Conservation (phyloP, 2,888 invertebrate species). For the Lithosia quadra region DNA sequence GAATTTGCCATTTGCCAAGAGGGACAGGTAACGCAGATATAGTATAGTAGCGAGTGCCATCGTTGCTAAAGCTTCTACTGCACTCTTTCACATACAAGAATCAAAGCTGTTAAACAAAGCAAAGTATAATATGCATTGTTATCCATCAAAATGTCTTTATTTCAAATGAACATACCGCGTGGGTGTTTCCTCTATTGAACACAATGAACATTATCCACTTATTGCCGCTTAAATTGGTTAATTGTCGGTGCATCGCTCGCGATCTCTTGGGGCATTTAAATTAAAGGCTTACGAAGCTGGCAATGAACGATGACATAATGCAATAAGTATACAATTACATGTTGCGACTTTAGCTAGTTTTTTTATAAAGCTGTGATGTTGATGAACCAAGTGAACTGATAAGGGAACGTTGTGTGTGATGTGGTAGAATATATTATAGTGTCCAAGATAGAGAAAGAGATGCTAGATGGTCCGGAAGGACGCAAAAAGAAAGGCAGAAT, state of each 20-base stretch:
- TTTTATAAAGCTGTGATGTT: too few relatives aligned
- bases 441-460: too few relatives aligned
- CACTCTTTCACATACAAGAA: neutral
- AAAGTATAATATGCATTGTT: neutral
- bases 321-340: neutral
- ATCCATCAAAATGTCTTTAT: conserved; percentile 25
- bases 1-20: too few relatives aligned
- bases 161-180: conserved; percentile 50
- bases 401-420: too few relatives aligned
- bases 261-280: conserved; percentile 39
- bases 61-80: too few relatives aligned
- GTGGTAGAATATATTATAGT: too few relatives aligned
- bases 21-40: too few relatives aligned
- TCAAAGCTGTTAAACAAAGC: neutral
- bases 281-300: conserved; percentile 17
- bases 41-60: too few relatives aligned
- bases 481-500: too few relatives aligned
- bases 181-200: conserved; percentile 70
- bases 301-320: conserved; percentile 39
- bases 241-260: conserved; percentile 66
- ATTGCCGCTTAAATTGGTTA: conserved; percentile 69
- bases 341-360: neutral
- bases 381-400: too few relatives aligned
- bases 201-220: conserved; percentile 63
- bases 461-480: too few relatives aligned